Base-by-base conservation (phyloP, 2,888 invertebrate genomes). In the Rhagonycha fulva region DNA sequence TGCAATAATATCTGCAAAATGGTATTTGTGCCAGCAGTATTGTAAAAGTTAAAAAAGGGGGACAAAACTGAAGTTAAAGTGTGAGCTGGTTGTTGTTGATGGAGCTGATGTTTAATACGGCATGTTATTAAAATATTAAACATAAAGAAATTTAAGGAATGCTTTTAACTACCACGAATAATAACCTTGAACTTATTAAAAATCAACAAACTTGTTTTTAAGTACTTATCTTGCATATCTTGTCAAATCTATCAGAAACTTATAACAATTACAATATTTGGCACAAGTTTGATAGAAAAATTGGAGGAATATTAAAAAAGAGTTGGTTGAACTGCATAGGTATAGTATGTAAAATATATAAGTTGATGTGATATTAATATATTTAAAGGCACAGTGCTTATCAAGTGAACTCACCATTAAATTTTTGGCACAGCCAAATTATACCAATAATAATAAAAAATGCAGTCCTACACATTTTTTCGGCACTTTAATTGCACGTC, bases 371-470 rank as follows among this genome's bases (percentile, higher is more conserved):
- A 68, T 30, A 68, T 28, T 68, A 68, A 14, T 26, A 30, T 28
- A 28, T 68, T 14, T 14, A 12, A 70, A 11, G 66, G 47, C 47
- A 47, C 47, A n/a, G n/a, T 32, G n/a, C 47, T 32, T n/a, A 47
- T 68, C 14, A 68, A 68, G 14, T 68, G 68, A 28, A 80, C 84
- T 83, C 80, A 86, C 86, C 86, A 82, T 82, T 80, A 80, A 84
- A 82, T 78, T 84, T 82, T 81, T 85, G 84, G 82, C 84, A 82
- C 77, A 85, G 83, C 82, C 84, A 85, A 82, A 85, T 80, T 79
- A 86, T 79, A 79, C 82, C 83, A 81, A 82, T 82, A 79, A 85
- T 83, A 81, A 82, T 78, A 79, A 84, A 80, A 74, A 84, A 82
- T 76, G 83, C 78, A 81, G 84, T 83, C 82, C 84, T 83, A 76